phyloP scores from a whole-genome alignment of 53 echinoderm and acorn worm species.

The Actinopyga echinites region DNA sequence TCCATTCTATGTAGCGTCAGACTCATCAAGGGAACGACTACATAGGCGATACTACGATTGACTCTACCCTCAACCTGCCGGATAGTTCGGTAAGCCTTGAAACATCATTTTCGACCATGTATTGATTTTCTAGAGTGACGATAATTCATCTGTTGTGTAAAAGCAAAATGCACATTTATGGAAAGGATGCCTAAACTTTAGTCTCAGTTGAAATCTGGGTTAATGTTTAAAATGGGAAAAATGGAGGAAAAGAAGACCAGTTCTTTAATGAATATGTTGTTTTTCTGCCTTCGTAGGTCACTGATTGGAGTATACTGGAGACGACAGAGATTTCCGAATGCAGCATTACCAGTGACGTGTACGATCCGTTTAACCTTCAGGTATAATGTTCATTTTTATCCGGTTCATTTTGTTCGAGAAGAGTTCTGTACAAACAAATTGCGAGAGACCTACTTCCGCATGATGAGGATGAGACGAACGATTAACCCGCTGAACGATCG shows the following conservation, averaged over 20 bases:
- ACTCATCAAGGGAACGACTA: slow-evolving; percentile 72
- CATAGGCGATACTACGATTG: slow-evolving; percentile 67
- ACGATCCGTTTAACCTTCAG: slow-evolving; percentile 28
- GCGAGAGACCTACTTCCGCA: too few species aligned
- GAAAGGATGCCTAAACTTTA: too few species aligned
- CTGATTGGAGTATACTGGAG: slow-evolving; percentile 4
- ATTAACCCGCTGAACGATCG: too few species aligned
- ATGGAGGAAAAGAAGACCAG: background rate
- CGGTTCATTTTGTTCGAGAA: too few species aligned
- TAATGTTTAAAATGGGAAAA: background rate
- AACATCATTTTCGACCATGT: background rate
- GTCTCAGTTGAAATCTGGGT: background rate
- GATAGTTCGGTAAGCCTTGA: slow-evolving; percentile 47
- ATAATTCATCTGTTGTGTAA: background rate
- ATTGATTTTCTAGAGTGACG: slow-evolving; percentile 20
- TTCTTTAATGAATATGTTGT: background rate
- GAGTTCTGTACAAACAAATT: too few species aligned
- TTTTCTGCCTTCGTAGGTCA: background rate
- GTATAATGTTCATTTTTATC: background rate
- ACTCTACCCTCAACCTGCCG: slow-evolving; percentile 37
- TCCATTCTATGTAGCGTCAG: slow-evolving; percentile 51
- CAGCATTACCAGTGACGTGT: background rate
- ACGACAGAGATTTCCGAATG: slow-evolving; percentile 7
- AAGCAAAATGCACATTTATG: slow-evolving; percentile 5
- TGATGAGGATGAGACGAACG: too few species aligned